Conservation (phyloP, 2,888 invertebrate genomes). For the Calameuta idolon region DNA sequence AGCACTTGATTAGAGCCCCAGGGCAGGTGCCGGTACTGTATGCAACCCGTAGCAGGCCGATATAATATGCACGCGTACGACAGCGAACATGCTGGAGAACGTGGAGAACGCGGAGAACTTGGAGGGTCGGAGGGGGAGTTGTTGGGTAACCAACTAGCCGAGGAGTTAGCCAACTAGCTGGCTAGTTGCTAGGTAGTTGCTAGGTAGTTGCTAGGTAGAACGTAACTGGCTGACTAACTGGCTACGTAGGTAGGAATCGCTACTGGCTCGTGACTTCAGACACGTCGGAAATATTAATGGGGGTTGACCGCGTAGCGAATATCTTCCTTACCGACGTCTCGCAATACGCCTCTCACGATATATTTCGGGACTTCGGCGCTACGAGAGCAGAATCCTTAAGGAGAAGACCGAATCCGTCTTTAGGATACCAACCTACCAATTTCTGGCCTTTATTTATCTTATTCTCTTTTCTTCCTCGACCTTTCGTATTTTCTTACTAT, state of each 20-base stretch:
- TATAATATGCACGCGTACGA: too few relatives aligned
- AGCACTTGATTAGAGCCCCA: slow-evolving; percentile 41
- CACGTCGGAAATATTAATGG: not conserved
- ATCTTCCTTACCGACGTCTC: not conserved
- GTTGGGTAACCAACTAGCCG: too few relatives aligned
- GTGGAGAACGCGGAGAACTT: too few relatives aligned
- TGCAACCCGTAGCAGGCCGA: too few relatives aligned
- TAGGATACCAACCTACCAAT: not conserved
- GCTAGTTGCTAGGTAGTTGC: not conserved
- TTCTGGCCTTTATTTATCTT: not conserved
- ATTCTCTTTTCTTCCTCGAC: not conserved
- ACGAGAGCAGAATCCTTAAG: not conserved
- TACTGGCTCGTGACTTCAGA: not conserved
- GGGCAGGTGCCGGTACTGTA: too few relatives aligned
- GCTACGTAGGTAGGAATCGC: not conserved
- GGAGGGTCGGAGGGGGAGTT: too few relatives aligned
- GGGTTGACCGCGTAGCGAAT: not conserved
- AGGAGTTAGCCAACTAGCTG: not conserved
- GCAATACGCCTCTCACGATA: not conserved
- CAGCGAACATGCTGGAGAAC: too few relatives aligned
- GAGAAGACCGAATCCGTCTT: not conserved
- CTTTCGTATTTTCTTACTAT: not conserved
- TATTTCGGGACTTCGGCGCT: not conserved
- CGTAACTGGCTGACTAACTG: not conserved
- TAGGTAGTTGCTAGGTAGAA: too few relatives aligned